Conservation (phyloP, 2,113 vertebrate genomes). For the Apus apus region DNA sequence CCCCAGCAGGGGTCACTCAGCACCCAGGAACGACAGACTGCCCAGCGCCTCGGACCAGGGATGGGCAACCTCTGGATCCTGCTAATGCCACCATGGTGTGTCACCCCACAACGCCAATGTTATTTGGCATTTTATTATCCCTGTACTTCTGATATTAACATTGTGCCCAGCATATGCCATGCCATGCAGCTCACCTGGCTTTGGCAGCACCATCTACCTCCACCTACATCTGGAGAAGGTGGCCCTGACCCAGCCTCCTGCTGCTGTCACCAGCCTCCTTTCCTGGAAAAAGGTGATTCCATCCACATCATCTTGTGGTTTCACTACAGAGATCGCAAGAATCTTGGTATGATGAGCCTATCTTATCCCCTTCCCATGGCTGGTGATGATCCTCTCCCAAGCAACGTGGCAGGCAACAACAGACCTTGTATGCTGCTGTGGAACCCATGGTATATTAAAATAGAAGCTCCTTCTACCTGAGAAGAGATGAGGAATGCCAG, state of each 20-base stretch:
- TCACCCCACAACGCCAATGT: rapidly evolving
- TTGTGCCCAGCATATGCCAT: rapidly evolving
- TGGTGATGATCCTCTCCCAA: background rate
- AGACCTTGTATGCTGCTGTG: rapidly evolving
- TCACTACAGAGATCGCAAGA: rapidly evolving
- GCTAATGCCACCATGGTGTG: background rate
- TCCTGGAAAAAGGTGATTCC: background rate
- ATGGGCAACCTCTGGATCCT: background rate
- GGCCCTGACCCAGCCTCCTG: background rate
- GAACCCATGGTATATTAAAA: rapidly evolving
- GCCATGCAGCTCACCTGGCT: rapidly evolving
- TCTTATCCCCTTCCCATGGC: background rate
- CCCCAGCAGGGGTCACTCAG: conserved; percentile 69
- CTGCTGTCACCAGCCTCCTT: background rate
- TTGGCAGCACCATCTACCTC: background rate
- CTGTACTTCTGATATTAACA: rapidly evolving
- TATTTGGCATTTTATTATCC: rapidly evolving
- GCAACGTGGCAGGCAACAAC: background rate
- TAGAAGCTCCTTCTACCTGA: background rate
- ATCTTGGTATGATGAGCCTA: background rate
- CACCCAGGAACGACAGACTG: conserved; percentile 49
- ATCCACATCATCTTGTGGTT: rapidly evolving
- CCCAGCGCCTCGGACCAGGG: background rate
- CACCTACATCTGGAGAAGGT: background rate
- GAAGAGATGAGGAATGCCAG: background rate